Conservation (phyloP, 1,140 invertebrate genomes). For the Spodoptera frugiperda region DNA sequence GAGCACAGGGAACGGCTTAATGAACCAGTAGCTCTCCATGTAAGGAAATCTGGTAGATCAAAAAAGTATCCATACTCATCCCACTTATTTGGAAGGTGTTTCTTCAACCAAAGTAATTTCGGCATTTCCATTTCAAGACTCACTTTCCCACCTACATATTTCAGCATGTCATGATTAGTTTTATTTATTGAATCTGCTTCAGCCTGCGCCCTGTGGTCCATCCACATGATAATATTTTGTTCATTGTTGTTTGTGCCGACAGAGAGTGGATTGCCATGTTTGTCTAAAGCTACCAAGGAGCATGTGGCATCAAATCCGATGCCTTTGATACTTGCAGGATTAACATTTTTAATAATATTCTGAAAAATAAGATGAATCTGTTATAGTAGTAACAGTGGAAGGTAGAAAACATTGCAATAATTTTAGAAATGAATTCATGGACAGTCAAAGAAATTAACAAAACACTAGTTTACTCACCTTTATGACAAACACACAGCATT, state of each 20-base stretch:
- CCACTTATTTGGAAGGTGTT: slow-evolving; percentile 90
- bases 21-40: slow-evolving; percentile 95
- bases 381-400: slow-evolving; percentile 17
- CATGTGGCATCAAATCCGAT: slow-evolving; percentile 99
- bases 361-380: slow-evolving; percentile 72
- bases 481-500: slow-evolving; percentile 89
- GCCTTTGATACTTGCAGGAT: slow-evolving; percentile 89
- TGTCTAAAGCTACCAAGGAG: slow-evolving; percentile 94
- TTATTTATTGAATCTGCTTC: slow-evolving; percentile 95
- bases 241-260: slow-evolving; percentile 91
- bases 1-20: slow-evolving; percentile 95
- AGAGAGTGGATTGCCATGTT: slow-evolving; percentile 90
- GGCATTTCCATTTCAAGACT: slow-evolving; percentile 98
- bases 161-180: slow-evolving; percentile 91
- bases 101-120: slow-evolving; percentile 98
- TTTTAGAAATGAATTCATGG: background rate
- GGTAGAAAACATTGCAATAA: background rate
- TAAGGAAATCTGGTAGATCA: slow-evolving; percentile 97
- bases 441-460: background rate
- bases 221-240: slow-evolving; percentile 98
- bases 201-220: slow-evolving; percentile 96
- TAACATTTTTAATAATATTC: slow-evolving; percentile 87
- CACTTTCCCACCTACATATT: slow-evolving; percentile 96
- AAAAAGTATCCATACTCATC: slow-evolving; percentile 91
- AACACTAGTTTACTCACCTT: slow-evolving; percentile 87